Base-by-base conservation (phyloP, 2,888 invertebrate species). In the Apamea sordens region DNA sequence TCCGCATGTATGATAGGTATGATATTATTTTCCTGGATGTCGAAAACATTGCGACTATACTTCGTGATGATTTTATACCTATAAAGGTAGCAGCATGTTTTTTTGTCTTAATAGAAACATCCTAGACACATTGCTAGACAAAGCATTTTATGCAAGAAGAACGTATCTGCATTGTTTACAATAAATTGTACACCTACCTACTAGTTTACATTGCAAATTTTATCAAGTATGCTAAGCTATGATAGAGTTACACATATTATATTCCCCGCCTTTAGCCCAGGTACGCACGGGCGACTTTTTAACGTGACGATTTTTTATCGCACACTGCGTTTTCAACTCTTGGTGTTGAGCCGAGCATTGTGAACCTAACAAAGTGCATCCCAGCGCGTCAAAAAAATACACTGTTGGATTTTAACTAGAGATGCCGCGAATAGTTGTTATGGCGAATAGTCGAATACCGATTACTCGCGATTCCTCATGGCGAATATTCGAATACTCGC, bases 151-250 rank as follows among this genome's bases (percentile, higher is more conserved):
- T 80, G 53, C 64, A 76, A 21, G 41, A 44, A 44, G 11, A 18
- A 47, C 15, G n/a, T 64, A 69, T 41, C 0, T 44, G 56, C 65
- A 73, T 65, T 65, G 61, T 70, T 73, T 70, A 44, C 44, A 59
- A 80, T 63, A 44, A 32, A 83, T 47, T 83, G 36, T 64, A 21
- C 36, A 21, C 11, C 13, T 59, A n/a, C 18, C 15, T n/a, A 32
- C 11, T 63, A 67, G 67, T 82, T 86, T 53, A 56, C 47, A 77
- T 64, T 77, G 72, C 32, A 76, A 86, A 77, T 73, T n/a, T 44
- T 71, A 72, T 64, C 67, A 61, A 50, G 44, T 72, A 68, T 53
- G 53, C 59, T 47, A 72, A 72, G 28, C 63, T 68, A 59, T 68
- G 63, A 56, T 71, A 65, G 59, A 77, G 32, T 28, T 50, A 50